A percentile compares a stretch with the other conserved stretches of the same genome.
Evolutionary conservation across 30 jellyfish, hydroid and myxozoan species (phyloP).

Genomic region (Mastigias papua): DNA sequence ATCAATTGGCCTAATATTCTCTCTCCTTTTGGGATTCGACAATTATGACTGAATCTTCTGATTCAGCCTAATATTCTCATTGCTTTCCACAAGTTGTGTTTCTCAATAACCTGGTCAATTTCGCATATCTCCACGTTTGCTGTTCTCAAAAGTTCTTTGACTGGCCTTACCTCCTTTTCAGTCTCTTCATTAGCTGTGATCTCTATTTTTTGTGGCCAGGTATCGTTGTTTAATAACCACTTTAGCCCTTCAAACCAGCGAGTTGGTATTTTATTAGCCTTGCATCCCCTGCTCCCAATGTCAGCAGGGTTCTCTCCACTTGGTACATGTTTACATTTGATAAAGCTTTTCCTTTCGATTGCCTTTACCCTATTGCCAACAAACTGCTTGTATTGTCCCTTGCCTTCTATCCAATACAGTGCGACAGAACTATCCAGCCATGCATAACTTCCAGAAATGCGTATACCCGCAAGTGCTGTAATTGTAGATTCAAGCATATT

Average conservation of each 20-base stretch:
- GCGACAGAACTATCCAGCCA: conserved; percentile 85
- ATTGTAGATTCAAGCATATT: conserved; percentile 26
- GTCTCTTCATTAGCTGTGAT: conserved; percentile 37
- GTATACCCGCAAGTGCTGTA: neutral
- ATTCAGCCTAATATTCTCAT: conserved; percentile 58
- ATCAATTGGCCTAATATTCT: conserved; percentile 57
- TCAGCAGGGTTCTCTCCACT: conserved; percentile 65
- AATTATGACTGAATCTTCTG: conserved; percentile 47
- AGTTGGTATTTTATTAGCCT: neutral
- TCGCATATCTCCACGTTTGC: conserved; percentile 12
- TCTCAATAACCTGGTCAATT: conserved; percentile 28
- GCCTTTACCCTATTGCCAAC: conserved; percentile 69
- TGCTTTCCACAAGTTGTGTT: conserved; percentile 21
- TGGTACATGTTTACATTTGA: conserved; percentile 70
- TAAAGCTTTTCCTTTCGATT: conserved; percentile 34
- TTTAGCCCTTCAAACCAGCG: conserved; percentile 70
- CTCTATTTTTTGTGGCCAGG: conserved; percentile 60
- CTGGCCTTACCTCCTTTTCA: conserved; percentile 54
- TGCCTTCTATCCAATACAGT: conserved; percentile 68
- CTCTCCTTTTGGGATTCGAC: neutral
- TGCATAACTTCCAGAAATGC: conserved; percentile 10
- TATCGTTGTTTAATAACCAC: conserved; percentile 43
- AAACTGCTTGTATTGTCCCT: conserved; percentile 66
- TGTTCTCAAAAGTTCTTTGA: conserved; percentile 13
- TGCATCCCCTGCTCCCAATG: conserved; percentile 75